Base-by-base conservation (phyloP, 2,113 vertebrate species). In the Ornithorhynchus anatinus region DNA sequence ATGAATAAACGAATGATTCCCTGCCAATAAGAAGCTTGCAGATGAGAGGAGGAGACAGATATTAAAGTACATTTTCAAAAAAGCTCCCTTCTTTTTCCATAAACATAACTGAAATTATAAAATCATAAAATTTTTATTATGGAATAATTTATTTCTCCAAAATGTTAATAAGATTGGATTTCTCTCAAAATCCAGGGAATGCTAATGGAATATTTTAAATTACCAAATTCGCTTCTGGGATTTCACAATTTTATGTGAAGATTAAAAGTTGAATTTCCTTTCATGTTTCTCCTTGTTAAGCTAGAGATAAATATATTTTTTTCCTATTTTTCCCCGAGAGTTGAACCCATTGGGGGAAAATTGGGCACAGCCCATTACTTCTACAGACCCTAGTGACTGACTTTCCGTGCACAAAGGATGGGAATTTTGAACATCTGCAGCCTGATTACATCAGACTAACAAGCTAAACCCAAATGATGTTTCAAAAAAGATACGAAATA, bases 121-220 rank as follows among this genome's bases (percentile, higher is more conserved):
- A 23, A 33, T 77, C 77, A 69, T 48, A 67, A 17, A 29, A 92
- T 88, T 81, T 85, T 87, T 85, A 87, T 77, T 81, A 78, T 72
- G 72, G 84, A 88, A 75, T 73, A 83, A 81, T 82, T 90, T 87
- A 77, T 77, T 80, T 86, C 76, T 58, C 87, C 84, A 84, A 83
- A 81, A 84, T 86, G 73, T 83, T 52, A 70, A 63, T 75, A 74
- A 57, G 75, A 87, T 84, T 76, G 12, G 0, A 73, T 82, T 69
- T 69, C 71, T 85, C 77, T 40, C 73, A 64, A 77, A 64, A 84
- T 52, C 66, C 38, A 75, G 84, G 73, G 67, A 85, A 67, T 79
- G 80, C 72, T 80, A 88, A 89, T 83, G 85, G 85, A 89, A 80
- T 89, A 86, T 89, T 91, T 91, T 85, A 90, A 86, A 85, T 77